Base-by-base conservation (phyloP, 2,888 invertebrate species). In the Drosophila peninsularis region DNA sequence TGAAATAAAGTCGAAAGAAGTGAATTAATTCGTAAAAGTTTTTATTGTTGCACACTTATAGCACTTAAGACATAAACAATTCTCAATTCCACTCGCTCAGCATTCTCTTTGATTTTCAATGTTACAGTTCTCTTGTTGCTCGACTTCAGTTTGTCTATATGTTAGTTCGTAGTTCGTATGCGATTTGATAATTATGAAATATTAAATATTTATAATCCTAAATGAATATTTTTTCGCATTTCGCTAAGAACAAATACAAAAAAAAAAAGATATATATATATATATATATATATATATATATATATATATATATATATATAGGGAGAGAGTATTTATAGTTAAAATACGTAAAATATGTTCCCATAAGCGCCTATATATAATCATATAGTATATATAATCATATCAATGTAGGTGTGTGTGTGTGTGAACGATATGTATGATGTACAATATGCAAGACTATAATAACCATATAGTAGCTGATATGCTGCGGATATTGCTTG, bases 401-500 rank as follows among this genome's bases (percentile, higher is more conserved):
- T 71, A 50, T 69, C 60, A 21, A 44, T 52, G 37, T 49, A 11
- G 41, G n/a, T 61, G 47, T 45, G 32, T 57, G 55, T 63, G 39
- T 57, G 50, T 45, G 49, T 52, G 42, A n/a, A n/a, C n/a, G n/a
- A n/a, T 50, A 11, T 62, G 47, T 50, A 53, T 72, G 81, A 78
- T 75, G 45, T 79, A 85, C 82, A 82, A 71, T 85, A 75, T 79
- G 80, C 68, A 57, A 55, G 49, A 62, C 80, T 75, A 67, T 71
- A 68, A 41, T 79, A 61, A 60, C 50, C 54, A 79, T 84, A 71
- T 74, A 85, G 86, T 71, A 69, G 63, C 71, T 78, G 90, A 88
- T 90, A 88, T 88, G 90, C 62, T 70, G 67, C 65, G 75, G 80
- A 84, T 84, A 89, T 87, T 82, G 71, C 88, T 79, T 80, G 88